Evolutionary conservation across 2,797 vertebrate genomes (phyloP), one percentile per base, ranked within the genome.

Genomic region (Hafferia zeledoni): DNA sequence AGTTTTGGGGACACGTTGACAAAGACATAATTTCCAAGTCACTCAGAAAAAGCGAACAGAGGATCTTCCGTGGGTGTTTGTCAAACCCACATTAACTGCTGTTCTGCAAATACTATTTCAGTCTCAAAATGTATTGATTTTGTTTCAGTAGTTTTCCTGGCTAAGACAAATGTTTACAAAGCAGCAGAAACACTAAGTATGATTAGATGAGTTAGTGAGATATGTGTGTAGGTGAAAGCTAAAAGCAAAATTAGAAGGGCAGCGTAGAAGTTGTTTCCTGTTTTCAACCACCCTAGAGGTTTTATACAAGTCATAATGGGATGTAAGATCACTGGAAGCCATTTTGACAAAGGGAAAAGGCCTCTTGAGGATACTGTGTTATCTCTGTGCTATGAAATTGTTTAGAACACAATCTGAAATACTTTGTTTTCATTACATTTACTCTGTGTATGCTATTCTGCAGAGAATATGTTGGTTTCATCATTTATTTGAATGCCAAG

Each of bases 231-330:
- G 93, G 94, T 77, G 70, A 79, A 70, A 83, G n/a, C 44, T 89
- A 87, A 91, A 91, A 77, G 65, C 59, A 94, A 80, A 91, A 86
- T 96, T 77, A 89, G 89, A 93, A 86, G 59, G 59, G 69, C 63
- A 94, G 60, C 56, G 91, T 93, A 85, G 74, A 95, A 94, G 72
- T 87, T 94, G 68, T 64, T 94, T 97, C 95, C 96, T 96, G 95
- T 96, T 97, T 95, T 96, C 39, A 70, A 67, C 67, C 74, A 60
- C 63, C 14, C 11, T 65, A 35, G 57, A 79, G 17, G 17, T 84
- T 94, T 89, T 86, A 57, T 43, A 64, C 37, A 60, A 57, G 25
- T 30, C 77, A 1, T 56, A 79, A 55, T 77, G 56, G 84, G 35
- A 81, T 92, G 15, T 44, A 59, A 91, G 82, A 71, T 41, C 9